These are phyloP conservation scores for Phyllotis vaccarum DNA, from an alignment of 2,797 vertebrate genomes.

Conservation along the genomic window DNA sequence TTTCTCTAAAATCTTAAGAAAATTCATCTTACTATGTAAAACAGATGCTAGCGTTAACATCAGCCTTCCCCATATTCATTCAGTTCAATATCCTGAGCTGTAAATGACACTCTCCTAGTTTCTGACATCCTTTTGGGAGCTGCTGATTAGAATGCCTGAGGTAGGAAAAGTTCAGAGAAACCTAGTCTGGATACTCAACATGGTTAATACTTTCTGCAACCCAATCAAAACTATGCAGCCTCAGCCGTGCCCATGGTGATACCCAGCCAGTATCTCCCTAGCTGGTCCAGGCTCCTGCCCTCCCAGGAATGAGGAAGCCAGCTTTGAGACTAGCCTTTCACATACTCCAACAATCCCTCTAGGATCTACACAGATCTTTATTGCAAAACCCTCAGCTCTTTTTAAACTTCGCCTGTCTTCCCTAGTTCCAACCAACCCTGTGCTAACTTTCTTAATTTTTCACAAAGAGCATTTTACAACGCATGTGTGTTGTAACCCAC, in stretches of 20 bases:
- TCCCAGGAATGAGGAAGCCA: fast-evolving
- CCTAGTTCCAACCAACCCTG: not conserved
- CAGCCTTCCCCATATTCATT: not conserved
- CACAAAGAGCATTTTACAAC: not conserved
- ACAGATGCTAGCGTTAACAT: not conserved
- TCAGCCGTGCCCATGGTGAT: not conserved
- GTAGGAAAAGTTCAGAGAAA: conserved; percentile 1
- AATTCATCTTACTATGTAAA: not conserved
- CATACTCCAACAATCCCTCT: fast-evolving
- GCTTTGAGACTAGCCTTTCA: not conserved
- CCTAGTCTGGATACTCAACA: not conserved
- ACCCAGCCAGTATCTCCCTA: too few relatives aligned
- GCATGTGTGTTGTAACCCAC: not conserved
- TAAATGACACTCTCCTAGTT: not conserved
- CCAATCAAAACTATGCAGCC: not conserved
- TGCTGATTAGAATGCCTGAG: not conserved
- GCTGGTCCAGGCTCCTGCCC: not conserved
- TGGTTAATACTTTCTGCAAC: not conserved
- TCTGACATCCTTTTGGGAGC: not conserved
- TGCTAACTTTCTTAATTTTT: not conserved
- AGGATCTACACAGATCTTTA: not conserved
- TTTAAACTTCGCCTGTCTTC: not conserved
- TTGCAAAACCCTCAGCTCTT: not conserved
- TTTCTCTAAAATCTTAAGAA: not conserved
- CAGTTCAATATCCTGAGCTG: not conserved